A percentile compares a stretch with the other conserved stretches of the same genome.
Evolutionary conservation across 2,797 vertebrate genomes (phyloP).

Genomic region (Chaunax sp.): DNA sequence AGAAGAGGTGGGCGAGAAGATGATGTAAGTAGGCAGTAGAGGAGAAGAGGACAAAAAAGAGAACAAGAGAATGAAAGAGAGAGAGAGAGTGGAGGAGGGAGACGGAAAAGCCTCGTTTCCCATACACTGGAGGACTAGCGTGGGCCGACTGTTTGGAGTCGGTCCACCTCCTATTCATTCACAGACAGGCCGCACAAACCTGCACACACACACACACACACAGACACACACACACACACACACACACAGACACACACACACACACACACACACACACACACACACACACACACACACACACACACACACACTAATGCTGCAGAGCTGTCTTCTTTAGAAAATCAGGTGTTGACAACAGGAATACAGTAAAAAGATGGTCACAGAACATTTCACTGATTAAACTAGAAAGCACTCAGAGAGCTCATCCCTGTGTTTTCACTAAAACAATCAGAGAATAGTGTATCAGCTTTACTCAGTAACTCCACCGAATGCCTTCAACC

Average conservation of each 20-base stretch:
- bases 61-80: slow-evolving; percentile 48
- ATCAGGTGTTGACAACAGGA: background rate
- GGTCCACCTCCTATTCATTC: slow-evolving; percentile 69
- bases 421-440: too few relatives aligned
- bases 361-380: background rate
- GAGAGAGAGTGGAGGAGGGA: slow-evolving; percentile 58
- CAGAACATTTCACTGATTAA: background rate
- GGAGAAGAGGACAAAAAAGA: slow-evolving; percentile 31
- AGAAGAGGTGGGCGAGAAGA: slow-evolving; percentile 49
- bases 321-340: slow-evolving; percentile 10
- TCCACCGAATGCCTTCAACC: too few relatives aligned
- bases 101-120: slow-evolving; percentile 55
- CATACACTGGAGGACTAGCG: slow-evolving; percentile 52
- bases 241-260: slow-evolving; percentile 28
- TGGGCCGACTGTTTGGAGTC: slow-evolving; percentile 70
- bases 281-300: slow-evolving; percentile 8
- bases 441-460: too few relatives aligned
- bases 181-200: slow-evolving; percentile 48
- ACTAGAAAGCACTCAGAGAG: too few relatives aligned
- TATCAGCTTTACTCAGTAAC: too few relatives aligned
- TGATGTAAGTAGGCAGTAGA: slow-evolving; percentile 59
- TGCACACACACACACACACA: slow-evolving; percentile 12
- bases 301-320: slow-evolving; percentile 23
- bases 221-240: too few relatives aligned
- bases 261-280: slow-evolving; percentile 13